A percentile compares a stretch with the other conserved stretches of the same genome.
Evolutionary conservation across 2,888 invertebrate species (phyloP).

Genomic region (Tenodera sinensis): DNA sequence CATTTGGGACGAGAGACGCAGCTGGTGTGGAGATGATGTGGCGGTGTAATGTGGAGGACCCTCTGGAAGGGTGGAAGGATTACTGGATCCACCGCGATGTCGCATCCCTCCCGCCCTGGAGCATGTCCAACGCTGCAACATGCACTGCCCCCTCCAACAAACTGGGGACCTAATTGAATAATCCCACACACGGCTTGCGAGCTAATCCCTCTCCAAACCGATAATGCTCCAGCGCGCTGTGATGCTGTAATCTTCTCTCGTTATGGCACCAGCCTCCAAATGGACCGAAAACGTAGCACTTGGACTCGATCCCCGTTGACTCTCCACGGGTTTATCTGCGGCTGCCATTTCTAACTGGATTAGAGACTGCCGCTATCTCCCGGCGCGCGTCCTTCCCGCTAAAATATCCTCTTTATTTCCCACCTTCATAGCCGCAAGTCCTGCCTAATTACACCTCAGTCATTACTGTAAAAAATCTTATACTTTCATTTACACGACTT

Average conservation of each 20-base stretch:
- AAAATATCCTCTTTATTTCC: too few relatives aligned
- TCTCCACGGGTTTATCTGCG: not conserved
- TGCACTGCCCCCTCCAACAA: too few relatives aligned
- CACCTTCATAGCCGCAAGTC: too few relatives aligned
- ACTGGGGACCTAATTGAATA: not conserved
- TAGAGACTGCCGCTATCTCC: not conserved
- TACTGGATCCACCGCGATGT: not conserved
- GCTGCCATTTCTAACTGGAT: not conserved
- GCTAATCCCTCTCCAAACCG: not conserved
- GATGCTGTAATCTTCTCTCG: not conserved
- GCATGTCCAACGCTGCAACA: too few relatives aligned
- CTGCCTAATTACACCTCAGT: too few relatives aligned
- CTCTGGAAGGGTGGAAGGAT: not conserved
- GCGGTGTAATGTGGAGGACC: not conserved
- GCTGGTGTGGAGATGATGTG: not conserved
- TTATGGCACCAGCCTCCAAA: not conserved
- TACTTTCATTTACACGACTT: too few relatives aligned
- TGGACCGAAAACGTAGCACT: not conserved
- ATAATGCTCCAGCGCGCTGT: not conserved
- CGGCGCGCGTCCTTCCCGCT: too few relatives aligned
- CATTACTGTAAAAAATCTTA: too few relatives aligned
- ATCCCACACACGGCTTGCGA: not conserved
- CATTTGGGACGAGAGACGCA: not conserved
- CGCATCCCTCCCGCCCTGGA: too few relatives aligned
- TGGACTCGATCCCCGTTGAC: not conserved